Evolutionary conservation across 2,888 invertebrate genomes (phyloP).

Genomic region (Anthophora plumipes): DNA sequence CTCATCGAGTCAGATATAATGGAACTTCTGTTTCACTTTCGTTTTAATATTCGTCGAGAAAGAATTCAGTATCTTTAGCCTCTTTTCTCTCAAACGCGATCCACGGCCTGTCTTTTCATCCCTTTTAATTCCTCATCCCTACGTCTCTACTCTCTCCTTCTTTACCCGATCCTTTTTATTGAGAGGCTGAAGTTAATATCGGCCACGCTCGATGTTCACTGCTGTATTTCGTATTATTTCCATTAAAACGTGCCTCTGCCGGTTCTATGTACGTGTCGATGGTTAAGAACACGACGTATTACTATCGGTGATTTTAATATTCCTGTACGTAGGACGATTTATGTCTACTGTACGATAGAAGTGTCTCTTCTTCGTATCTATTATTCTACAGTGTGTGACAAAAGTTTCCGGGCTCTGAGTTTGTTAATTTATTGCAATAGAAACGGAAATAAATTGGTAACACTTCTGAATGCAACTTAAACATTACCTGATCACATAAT

Average conservation of each 20-base stretch:
- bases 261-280: background rate
- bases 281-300: background rate
- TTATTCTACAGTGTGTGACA: too few species aligned
- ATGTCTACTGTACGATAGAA: background rate
- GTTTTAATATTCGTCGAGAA: conserved; percentile 69
- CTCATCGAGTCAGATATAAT: conserved; percentile 54
- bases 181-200: conserved; percentile 52
- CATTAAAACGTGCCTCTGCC: conserved; percentile 24
- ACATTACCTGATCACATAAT: too few species aligned
- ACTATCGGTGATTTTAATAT: background rate
- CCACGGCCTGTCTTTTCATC: background rate
- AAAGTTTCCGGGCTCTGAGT: too few species aligned
- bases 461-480: too few species aligned
- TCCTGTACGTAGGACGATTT: too few species aligned
- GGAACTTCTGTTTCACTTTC: conserved; percentile 71
- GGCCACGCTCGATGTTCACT: conserved; percentile 12
- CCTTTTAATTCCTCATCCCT: conserved; percentile 40
- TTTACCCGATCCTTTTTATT: conserved; percentile 33
- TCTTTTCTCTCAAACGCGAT: conserved; percentile 22
- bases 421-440: too few species aligned
- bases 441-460: background rate
- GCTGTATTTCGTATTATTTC: conserved; percentile 16
- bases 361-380: too few species aligned
- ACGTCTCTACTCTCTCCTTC: background rate
- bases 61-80: conserved; percentile 58